These are phyloP conservation scores for Chloromyia formosa DNA, from an alignment of 2,888 invertebrate genomes.

Conservation along the genomic window DNA sequence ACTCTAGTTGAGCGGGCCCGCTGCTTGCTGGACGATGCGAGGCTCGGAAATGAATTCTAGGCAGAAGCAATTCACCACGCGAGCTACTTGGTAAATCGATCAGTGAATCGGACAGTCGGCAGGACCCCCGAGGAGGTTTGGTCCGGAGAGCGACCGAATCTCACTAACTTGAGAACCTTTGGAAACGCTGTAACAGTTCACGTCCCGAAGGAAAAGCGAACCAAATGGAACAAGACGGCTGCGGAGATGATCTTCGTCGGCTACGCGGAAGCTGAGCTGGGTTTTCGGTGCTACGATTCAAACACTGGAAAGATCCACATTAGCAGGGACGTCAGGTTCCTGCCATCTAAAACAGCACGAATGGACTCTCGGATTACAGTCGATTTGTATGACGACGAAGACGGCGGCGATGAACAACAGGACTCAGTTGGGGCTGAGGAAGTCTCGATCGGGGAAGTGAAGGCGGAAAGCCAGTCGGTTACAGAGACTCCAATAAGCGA, in stretches of 20 bases:
- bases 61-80: not conserved
- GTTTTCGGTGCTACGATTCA: no score
- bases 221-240: not conserved
- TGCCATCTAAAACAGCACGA: not conserved
- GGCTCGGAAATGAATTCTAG: not conserved
- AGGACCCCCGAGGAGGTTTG: not conserved
- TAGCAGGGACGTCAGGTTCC: no score
- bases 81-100: not conserved
- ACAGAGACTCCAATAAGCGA: not conserved
- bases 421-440: not conserved
- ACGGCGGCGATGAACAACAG: not conserved
- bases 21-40: conserved; percentile 48
- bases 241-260: not conserved
- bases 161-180: no score
- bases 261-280: no score
- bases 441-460: not conserved
- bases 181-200: no score
- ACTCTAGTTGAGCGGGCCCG: conserved; percentile 1
- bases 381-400: not conserved
- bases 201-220: not conserved
- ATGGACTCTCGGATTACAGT: not conserved
- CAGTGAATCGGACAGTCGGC: not conserved
- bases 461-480: not conserved
- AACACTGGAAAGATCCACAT: no score
- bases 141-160: no score